Evolutionary conservation across 1,140 invertebrate species (phyloP), one percentile per base, ranked within the genome.

Genomic region (Brachionus sp.): DNA sequence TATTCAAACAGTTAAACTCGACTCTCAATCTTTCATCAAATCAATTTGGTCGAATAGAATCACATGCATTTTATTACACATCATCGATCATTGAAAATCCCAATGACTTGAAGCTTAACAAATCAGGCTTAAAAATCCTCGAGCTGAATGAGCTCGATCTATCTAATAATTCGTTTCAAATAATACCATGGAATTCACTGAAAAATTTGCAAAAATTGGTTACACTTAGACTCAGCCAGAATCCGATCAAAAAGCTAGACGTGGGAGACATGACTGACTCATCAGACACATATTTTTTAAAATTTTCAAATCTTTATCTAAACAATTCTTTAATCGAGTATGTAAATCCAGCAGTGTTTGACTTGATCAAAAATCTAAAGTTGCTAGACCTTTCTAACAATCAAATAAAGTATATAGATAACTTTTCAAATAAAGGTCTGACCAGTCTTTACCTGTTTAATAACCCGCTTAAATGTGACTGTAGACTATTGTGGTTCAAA

Each of bases 31-130:
- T 80, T 9, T 80, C 77, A 1, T 80, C 77, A 6, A 80, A 80
- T 62, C 25, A 57, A 62, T 62, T 80, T 16, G 7, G 5, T 23
- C 23, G 42, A 12, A 80, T 80, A 33, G 62, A 66, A 23, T 39
- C 50, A 4, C 37, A 80, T 66, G 77, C 77, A 10, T 80, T 80
- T 19, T 80, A 80, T 80, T 66, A 39, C 35, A 66, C 29, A 25
- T 3, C 53, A 10, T 9, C 9, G 35, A 66, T 80, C 19, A 44
- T 16, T 4, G 7, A 29, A 25, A 12, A 50, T 39, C 7, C 44
- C 3, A 6, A 2, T 0, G 10, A 3, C 25, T 1, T 50, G 12
- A 46, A 9, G 5, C 12, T 75, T 9, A 46, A n/a, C 3, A 19
- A 46, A 1, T 44, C n/a, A 23, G 39, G 44, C 5, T 10, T 46